These are phyloP conservation scores for Acrobasis suavella DNA, from an alignment of 2,888 invertebrate species.

Conservation along the genomic window DNA sequence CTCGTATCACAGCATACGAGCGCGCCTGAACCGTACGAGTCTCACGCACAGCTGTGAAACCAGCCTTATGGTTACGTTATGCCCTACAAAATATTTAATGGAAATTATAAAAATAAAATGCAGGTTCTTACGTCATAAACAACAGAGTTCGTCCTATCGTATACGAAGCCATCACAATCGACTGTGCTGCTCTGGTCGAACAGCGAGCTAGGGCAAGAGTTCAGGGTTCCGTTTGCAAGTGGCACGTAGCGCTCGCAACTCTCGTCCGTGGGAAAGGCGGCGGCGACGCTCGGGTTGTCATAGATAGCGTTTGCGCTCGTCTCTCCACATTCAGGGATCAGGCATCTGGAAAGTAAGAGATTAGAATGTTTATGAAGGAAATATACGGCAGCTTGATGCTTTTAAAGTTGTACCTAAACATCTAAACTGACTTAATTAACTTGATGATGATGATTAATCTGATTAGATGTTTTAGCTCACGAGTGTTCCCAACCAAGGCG, in stretches of 20 bases:
- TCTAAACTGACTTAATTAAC: too few relatives aligned
- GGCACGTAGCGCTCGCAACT: conserved; percentile 58
- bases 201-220: conserved; percentile 36
- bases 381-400: too few relatives aligned
- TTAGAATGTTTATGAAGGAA: too few relatives aligned
- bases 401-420: too few relatives aligned
- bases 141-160: conserved; percentile 42
- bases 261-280: conserved; percentile 43
- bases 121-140: conserved; percentile 45
- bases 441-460: too few relatives aligned
- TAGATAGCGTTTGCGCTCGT: conserved; percentile 39
- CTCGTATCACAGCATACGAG: too few relatives aligned
- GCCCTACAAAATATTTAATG: too few relatives aligned
- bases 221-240: conserved; percentile 25
- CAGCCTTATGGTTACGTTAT: too few relatives aligned
- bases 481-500: too few relatives aligned
- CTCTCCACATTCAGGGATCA: conserved; percentile 43
- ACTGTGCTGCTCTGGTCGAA: conserved; percentile 36
- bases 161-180: conserved; percentile 42
- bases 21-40: too few relatives aligned
- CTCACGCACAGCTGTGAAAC: too few relatives aligned
- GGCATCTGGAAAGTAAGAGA: conserved; percentile 32
- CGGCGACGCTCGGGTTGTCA: conserved; percentile 55
- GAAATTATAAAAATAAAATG: neutral
- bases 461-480: too few relatives aligned